Percentiles rank a stretch among this genome's conserved stretches.
Conservation (phyloP, 1,140 invertebrate genomes). For the Drosophila subobscura region DNA sequence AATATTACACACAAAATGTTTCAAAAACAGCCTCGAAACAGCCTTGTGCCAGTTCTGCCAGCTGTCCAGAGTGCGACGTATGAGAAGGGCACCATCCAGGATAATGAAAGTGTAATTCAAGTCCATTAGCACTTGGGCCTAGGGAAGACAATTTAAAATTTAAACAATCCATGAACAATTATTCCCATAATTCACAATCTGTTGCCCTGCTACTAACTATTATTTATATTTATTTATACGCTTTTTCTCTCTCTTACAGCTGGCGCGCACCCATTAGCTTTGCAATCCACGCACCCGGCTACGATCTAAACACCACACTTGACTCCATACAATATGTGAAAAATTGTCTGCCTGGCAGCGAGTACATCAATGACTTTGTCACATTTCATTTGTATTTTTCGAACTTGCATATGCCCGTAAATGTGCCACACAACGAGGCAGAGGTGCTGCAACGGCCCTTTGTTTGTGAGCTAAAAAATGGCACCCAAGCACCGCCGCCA, state of each 20-base stretch:
- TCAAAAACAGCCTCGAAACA: no score
- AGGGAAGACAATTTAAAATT: background rate
- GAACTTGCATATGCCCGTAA: slow-evolving; percentile 90
- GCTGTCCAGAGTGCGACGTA: slow-evolving; percentile 6
- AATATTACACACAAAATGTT: no score
- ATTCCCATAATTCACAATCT: no score
- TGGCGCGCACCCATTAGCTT: slow-evolving; percentile 89
- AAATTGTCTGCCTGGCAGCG: slow-evolving; percentile 86
- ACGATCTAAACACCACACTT: slow-evolving; percentile 87
- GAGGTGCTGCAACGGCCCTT: slow-evolving; percentile 85
- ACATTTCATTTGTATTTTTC: slow-evolving; percentile 95
- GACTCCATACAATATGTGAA: slow-evolving; percentile 88
- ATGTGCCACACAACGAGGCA: slow-evolving; percentile 86
- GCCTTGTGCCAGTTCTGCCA: no score
- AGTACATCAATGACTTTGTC: slow-evolving; percentile 89
- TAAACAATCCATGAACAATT: no score
- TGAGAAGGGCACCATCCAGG: slow-evolving; percentile 26
- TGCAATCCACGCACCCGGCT: slow-evolving; percentile 90
- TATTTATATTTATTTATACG: no score
- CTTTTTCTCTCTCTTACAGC: slow-evolving; percentile 68
- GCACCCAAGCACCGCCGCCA: slow-evolving; percentile 84
- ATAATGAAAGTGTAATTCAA: slow-evolving; percentile 16
- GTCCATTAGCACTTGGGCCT: slow-evolving; percentile 11
- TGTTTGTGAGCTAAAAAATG: slow-evolving; percentile 85
- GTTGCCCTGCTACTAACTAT: no score